Percentiles rank a stretch among this genome's conserved stretches.
These are phyloP conservation scores for Drosophila sechellia DNA, from an alignment of 1,140 invertebrate species.

Conservation along the genomic window DNA sequence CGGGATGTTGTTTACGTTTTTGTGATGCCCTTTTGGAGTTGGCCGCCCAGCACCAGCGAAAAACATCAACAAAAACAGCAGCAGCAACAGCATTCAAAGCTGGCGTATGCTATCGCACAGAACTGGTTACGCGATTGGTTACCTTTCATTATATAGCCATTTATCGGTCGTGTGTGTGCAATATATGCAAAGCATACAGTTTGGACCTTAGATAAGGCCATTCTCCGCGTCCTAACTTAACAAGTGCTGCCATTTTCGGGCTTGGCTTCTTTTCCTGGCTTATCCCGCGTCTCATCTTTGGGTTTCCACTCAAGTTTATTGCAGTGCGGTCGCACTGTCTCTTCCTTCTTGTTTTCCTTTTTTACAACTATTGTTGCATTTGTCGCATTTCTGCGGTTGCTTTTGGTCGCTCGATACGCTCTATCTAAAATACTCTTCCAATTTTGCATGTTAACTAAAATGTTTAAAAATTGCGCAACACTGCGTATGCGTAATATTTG, in stretches of 20 bases:
- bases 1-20: constrained; percentile 71
- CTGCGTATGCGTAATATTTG: constrained; percentile 6
- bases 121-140: constrained; percentile 46
- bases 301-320: constrained; percentile 38
- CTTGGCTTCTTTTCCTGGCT: constrained; percentile 8
- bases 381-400: constrained; percentile 72
- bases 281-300: constrained; percentile 14
- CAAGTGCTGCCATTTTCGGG: background rate
- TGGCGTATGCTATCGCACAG: constrained; percentile 48
- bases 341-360: constrained; percentile 35
- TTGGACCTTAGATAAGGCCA: constrained; percentile 9
- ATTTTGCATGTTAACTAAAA: background rate
- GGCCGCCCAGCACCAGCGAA: constrained; percentile 35
- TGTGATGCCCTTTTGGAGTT: constrained; percentile 63
- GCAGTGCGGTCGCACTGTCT: constrained; percentile 36
- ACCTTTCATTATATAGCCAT: constrained; percentile 29
- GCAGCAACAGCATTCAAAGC: constrained; percentile 2
- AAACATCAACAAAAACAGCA: constrained; percentile 18
- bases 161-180: constrained; percentile 15
- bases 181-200: background rate
- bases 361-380: constrained; percentile 80
- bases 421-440: background rate
- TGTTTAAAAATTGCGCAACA: background rate
- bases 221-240: constrained; percentile 9
- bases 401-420: background rate